Evolutionary conservation across 1,140 invertebrate species (phyloP), one percentile per base, ranked within the genome.

Genomic region (Ectropis grisescens): DNA sequence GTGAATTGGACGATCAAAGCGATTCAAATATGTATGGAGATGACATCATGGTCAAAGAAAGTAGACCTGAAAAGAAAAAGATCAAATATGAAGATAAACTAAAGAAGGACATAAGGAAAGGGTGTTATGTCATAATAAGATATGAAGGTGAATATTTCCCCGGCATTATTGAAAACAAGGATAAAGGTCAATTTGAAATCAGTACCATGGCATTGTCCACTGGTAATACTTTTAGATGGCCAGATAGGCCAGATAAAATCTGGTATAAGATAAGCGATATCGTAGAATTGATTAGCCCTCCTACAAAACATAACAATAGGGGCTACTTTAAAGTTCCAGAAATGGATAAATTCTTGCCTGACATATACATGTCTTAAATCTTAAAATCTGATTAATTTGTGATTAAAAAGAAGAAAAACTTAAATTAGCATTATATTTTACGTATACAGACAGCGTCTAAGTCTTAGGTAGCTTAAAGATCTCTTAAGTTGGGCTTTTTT

Each of bases 201-300:
- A 37, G 41, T 27, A 30, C 33, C 33, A 46, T 51, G 42, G 27
- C 24, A 14, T 43, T 46, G 7, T 42, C 43, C n/a, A 42, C 19
- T 24, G 36, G 36, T 15, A 51, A 51, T 32, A 51, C 39, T 12
- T 51, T 40, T 28, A 41, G 29, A 43, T 51, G 48, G 48, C 48
- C 48, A 7, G 39, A 46, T 7, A 39, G 26, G 28, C 15, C 33
- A 11, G 48, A 46, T 40, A 42, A 46, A 42, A 42, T 51, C 5
- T 42, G 36, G 35, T 51, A 43, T 28, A 8, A n/a, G 8, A 29
- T 9, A 14, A 27, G 29, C 6, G 33, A 42, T 13, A 47, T 51
- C 13, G 33, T 51, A 7, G 48, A 51, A 16, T 13, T 29, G 19
- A 51, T 43, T 25, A 22, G 37, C 11, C 6, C 28, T 10, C 48